These are phyloP conservation scores for Polyergus mexicanus DNA, from an alignment of 1,140 invertebrate species.

Conservation along the genomic window DNA sequence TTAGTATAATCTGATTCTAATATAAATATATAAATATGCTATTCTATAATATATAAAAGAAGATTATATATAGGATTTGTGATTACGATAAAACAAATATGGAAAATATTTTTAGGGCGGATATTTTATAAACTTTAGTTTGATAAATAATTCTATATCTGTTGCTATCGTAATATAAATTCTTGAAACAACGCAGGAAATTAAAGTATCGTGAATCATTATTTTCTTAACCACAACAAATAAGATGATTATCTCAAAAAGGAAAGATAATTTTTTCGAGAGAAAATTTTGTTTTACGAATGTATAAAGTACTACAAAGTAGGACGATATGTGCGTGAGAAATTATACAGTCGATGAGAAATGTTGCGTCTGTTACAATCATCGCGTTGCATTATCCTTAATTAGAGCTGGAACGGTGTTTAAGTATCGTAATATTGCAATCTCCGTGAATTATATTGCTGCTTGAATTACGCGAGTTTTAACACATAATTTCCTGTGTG, in stretches of 20 bases:
- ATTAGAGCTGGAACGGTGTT: constrained; percentile 58
- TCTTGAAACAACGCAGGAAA: constrained; percentile 20
- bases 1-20: neutral
- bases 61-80: neutral
- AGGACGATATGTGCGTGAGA: constrained; percentile 54
- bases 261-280: constrained; percentile 19
- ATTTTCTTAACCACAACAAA: constrained; percentile 1
- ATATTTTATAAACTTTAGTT: neutral
- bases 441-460: constrained; percentile 27
- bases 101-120: neutral
- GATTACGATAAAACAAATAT: neutral
- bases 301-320: constrained; percentile 20
- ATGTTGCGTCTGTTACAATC: constrained; percentile 45
- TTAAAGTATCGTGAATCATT: constrained; percentile 29
- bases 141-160: constrained; percentile 13
- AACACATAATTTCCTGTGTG: constrained; percentile 32
- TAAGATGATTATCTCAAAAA: constrained; percentile 22
- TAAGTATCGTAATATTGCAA: constrained; percentile 46
- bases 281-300: constrained; percentile 15
- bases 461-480: constrained; percentile 45
- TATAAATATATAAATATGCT: neutral
- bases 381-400: constrained; percentile 58
- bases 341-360: constrained; percentile 61
- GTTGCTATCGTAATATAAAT: constrained; percentile 27
- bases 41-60: too few relatives aligned